phyloP scores from a whole-genome alignment of 2,113 vertebrate genomes.

The Ictalurus punctatus region DNA sequence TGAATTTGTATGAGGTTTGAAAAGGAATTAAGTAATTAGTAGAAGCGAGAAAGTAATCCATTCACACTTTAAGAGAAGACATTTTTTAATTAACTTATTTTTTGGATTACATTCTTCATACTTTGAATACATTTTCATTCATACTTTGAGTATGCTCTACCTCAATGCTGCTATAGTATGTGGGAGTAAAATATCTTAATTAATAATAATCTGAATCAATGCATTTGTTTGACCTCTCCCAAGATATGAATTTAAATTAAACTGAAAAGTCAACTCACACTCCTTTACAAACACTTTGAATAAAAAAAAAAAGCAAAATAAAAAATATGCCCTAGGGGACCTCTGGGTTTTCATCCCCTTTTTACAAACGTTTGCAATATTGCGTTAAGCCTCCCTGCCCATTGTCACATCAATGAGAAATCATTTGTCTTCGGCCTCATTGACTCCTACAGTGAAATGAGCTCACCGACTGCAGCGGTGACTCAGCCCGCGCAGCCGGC shows the following conservation, averaged over 20 bases:
- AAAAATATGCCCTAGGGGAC: not conserved
- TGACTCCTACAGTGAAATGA: constrained; percentile 45
- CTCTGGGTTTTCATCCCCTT: not conserved
- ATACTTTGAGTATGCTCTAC: not conserved
- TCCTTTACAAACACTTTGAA: not conserved
- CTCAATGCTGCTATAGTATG: not conserved
- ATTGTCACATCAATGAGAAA: constrained; percentile 36
- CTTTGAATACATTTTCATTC: not conserved
- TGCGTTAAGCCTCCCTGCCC: constrained; percentile 8
- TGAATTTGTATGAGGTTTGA: not conserved
- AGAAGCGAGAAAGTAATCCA: not conserved
- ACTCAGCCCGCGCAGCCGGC: constrained; percentile 47
- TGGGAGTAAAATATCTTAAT: not conserved
- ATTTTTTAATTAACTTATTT: too few species aligned
- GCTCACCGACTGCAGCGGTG: constrained; percentile 44
- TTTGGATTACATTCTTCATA: not conserved
- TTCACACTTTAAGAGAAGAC: not conserved
- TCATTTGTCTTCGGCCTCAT: constrained; percentile 48
- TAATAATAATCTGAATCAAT: not conserved
- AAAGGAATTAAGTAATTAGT: not conserved
- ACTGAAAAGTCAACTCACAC: not conserved
- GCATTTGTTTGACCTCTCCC: not conserved
- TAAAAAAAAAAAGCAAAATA: not conserved
- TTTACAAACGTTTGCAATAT: constrained; percentile 1
- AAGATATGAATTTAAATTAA: not conserved